phyloP scores from a whole-genome alignment of 2,113 vertebrate species.

The Thalassarche chlororhynchos region DNA sequence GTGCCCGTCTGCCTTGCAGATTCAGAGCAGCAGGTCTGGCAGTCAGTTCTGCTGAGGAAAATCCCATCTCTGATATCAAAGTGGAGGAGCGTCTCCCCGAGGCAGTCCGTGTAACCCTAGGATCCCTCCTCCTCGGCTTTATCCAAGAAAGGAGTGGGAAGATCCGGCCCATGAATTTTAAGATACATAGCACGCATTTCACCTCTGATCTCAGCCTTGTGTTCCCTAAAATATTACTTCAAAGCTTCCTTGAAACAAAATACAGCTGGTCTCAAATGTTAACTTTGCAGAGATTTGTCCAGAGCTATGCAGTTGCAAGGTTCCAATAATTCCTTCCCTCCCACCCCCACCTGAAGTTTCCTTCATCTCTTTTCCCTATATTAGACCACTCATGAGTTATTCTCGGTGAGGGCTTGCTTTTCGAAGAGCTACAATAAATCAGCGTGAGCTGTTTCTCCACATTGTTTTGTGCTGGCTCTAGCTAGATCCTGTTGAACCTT shows the following conservation, averaged over 20 bases:
- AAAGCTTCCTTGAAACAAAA: constrained; percentile 21
- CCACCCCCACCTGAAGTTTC: neutral
- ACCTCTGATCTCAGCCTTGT: neutral
- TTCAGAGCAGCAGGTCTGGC: neutral
- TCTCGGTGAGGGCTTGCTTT: neutral
- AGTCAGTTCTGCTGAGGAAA: neutral
- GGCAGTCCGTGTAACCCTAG: neutral
- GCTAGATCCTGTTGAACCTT: constrained; percentile 24
- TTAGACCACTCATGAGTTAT: neutral
- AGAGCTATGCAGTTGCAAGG: neutral
- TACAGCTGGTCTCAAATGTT: neutral
- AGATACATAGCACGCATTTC: neutral
- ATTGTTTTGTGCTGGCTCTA: constrained; percentile 5
- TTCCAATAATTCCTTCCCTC: constrained; percentile 4
- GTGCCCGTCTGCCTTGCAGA: neutral
- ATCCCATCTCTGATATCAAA: neutral
- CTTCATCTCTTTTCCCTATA: neutral
- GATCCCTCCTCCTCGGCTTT: neutral
- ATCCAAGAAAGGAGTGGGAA: neutral
- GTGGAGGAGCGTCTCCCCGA: neutral
- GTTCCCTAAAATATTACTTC: neutral
- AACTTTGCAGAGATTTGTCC: neutral
- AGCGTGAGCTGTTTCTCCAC: neutral
- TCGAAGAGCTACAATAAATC: constrained; percentile 19
- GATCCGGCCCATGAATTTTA: neutral